Evolutionary conservation across 2,113 vertebrate species (phyloP).

Genomic region (Heterotis niloticus): DNA sequence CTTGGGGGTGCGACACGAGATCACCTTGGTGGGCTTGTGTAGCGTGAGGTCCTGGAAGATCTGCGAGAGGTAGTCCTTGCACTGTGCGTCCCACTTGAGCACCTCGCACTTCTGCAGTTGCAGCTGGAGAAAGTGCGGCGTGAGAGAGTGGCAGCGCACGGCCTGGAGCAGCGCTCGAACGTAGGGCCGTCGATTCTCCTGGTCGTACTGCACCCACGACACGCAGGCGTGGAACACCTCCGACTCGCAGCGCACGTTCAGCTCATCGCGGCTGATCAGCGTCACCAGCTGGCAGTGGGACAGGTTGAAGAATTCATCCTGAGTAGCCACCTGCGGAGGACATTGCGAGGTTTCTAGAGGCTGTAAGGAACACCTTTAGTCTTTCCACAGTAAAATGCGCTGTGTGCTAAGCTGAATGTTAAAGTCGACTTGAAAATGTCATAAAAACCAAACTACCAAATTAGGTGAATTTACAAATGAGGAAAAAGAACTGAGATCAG

Average conservation of each 20-base stretch:
- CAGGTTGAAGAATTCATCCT: constrained; percentile 91
- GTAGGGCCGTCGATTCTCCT: constrained; percentile 72
- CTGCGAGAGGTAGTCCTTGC: constrained; percentile 84
- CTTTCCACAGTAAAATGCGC: background rate
- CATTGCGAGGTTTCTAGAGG: too few species aligned
- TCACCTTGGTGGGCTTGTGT: constrained; percentile 76
- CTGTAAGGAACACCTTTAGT: background rate
- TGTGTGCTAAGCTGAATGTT: too few species aligned
- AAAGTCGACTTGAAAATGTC: too few species aligned
- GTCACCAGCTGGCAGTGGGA: constrained; percentile 89
- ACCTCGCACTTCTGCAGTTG: constrained; percentile 82
- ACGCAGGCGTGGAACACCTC: constrained; percentile 93
- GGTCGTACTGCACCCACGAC: constrained; percentile 88
- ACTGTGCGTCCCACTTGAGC: constrained; percentile 77
- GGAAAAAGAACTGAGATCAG: too few species aligned
- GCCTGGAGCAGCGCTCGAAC: constrained; percentile 85
- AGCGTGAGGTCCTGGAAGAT: constrained; percentile 91
- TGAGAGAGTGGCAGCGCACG: constrained; percentile 90
- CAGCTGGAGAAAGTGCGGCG: constrained; percentile 82
- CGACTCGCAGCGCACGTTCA: constrained; percentile 92
- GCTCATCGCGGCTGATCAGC: constrained; percentile 86
- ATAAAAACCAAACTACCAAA: too few species aligned
- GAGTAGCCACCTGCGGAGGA: constrained; percentile 75
- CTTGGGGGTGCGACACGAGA: constrained; percentile 75
- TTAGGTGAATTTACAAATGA: too few species aligned